Conservation (phyloP, 2,888 invertebrate genomes). For the Cerceris ruficornis region DNA sequence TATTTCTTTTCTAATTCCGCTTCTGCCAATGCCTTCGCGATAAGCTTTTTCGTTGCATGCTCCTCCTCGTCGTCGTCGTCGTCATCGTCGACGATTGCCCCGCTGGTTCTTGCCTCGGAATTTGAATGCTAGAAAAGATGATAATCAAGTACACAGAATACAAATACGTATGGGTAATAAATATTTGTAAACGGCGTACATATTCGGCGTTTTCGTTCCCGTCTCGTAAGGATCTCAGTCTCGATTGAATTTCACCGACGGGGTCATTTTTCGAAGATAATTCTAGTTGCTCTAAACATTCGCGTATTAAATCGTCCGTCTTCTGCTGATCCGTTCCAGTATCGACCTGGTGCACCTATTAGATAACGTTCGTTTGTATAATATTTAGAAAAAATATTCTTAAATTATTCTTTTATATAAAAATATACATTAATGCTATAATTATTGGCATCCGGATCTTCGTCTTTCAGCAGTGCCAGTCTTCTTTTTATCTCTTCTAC, state of each 20-base stretch:
- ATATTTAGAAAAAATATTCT: neutral
- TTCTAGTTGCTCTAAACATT: conserved; percentile 82
- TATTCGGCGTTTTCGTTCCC: conserved; percentile 14
- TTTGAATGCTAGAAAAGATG: conserved; percentile 20
- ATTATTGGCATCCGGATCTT: conserved; percentile 77
- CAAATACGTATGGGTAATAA: neutral
- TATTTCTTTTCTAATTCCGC: conserved; percentile 82
- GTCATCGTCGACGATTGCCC: conserved; percentile 73
- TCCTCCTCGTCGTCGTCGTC: conserved; percentile 81
- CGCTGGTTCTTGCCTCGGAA: neutral
- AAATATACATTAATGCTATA: conserved; percentile 64
- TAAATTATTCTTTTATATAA: neutral
- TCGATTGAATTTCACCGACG: conserved; percentile 81
- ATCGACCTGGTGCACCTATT: conserved; percentile 81
- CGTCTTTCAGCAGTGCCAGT: conserved; percentile 87
- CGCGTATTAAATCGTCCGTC: conserved; percentile 86
- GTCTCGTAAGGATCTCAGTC: conserved; percentile 50
- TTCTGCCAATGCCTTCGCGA: conserved; percentile 81
- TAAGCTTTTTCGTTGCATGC: conserved; percentile 76
- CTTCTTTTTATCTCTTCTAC: conserved; percentile 87
- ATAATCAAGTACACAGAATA: neutral
- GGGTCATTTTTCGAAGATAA: conserved; percentile 82
- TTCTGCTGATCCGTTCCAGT: conserved; percentile 87
- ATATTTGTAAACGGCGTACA: conserved; percentile 3
- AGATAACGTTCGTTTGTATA: neutral